Percentiles rank a stretch among this genome's conserved stretches.
Conservation (phyloP, 2,797 vertebrate genomes). For the Pipistrellus kuhlii region DNA sequence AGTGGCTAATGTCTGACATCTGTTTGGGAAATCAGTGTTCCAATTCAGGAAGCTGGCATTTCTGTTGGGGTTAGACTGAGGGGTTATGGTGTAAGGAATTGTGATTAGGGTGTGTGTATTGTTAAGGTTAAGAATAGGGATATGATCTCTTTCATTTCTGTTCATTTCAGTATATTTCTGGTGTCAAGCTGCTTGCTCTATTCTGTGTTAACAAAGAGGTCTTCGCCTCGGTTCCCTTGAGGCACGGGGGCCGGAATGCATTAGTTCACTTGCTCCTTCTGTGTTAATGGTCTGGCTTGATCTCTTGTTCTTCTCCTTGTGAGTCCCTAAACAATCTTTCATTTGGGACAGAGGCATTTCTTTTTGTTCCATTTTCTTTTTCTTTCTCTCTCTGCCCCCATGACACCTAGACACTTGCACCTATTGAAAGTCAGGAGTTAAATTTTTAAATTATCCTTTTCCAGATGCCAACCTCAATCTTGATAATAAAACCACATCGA, state of each 20-base stretch:
- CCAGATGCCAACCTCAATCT: neutral
- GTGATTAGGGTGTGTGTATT: conserved; percentile 68
- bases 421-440: neutral
- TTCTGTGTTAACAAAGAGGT: conserved; percentile 74
- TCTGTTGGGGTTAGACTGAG: conserved; percentile 72
- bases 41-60: conserved; percentile 77
- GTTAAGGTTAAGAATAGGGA: conserved; percentile 68
- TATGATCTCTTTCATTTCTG: conserved; percentile 62
- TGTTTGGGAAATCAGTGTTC: conserved; percentile 80
- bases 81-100: conserved; percentile 76
- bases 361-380: neutral
- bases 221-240: conserved; percentile 55
- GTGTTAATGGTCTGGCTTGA: conserved; percentile 69
- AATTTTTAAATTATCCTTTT: neutral
- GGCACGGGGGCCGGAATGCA: conserved; percentile 17
- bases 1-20: conserved; percentile 82
- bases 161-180: conserved; percentile 57
- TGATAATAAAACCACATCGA: neutral
- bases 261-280: conserved; percentile 64
- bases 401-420: neutral
- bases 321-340: conserved; percentile 46
- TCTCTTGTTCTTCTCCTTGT: conserved; percentile 46
- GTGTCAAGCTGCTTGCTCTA: conserved; percentile 64
- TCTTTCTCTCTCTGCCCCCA: too few species aligned
- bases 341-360: neutral